Base-by-base conservation (phyloP, 2,888 invertebrate species). In the Mythimna impura region DNA sequence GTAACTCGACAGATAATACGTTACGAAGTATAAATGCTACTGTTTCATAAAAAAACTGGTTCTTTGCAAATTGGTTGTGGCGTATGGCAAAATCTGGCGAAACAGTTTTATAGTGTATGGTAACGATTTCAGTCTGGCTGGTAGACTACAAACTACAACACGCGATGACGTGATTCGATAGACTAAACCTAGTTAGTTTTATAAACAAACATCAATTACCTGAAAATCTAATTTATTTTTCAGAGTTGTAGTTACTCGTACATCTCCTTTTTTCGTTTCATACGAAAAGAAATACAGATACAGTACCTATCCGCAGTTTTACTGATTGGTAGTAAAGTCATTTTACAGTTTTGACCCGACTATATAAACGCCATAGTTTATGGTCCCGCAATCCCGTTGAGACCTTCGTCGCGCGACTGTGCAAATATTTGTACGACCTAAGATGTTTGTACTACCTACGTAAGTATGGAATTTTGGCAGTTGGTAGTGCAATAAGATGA, bases 91-190 rank as follows among this genome's bases (percentile, higher is more conserved):
- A 75, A 34, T 50, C 14, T 40, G 50, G 25, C 57, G 40, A 52
- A 66, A 65, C 58, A 62, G 34, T 71, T 73, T 60, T 68, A 68
- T 63, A 54, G 66, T 34, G 12, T 36, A 34, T 25, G 6, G 43
- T 70, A 71, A 36, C 55, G 65, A 69, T 75, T 75, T 65, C 40
- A 57, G 47, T 76, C 47, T 30, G 22, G 22, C 22, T 43, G 7
- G 9, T 58, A 30, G 17, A 12, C 36, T 68, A 68, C 65, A 78
- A 73, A 12, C 36, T 68, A 68, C 65, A 78, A 73, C 68, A 78
- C 68, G 65, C 69, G 66, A 52, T 66, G 43, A 25, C 17, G 22
- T 22, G 10, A 55, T 55, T 17, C 22, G 17, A 50, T 57, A 20
- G 14, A 47, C n/a, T 30, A 14, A 30, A 14, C 30, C 36, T 57